phyloP scores from a whole-genome alignment of 2,113 vertebrate species.

The Procavia capensis region DNA sequence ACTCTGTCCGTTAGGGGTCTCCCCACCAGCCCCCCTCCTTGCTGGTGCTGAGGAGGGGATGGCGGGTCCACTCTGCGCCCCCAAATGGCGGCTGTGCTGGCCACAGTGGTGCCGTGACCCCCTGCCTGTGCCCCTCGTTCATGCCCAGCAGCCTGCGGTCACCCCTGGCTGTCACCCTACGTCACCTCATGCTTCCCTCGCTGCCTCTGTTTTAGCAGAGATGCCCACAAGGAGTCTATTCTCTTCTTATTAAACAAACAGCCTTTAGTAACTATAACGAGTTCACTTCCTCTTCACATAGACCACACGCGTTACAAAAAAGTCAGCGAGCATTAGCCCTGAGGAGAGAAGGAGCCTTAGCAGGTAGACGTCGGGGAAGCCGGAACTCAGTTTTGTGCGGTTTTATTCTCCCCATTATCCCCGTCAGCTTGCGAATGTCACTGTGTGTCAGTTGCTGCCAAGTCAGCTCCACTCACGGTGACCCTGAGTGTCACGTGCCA shows the following conservation, averaged over 20 bases:
- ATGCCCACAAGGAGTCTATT: neutral
- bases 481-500: too few relatives aligned
- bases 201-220: neutral
- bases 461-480: too few relatives aligned
- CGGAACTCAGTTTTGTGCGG: neutral
- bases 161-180: accelerated
- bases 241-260: constrained; percentile 18
- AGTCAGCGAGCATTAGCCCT: neutral
- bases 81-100: accelerated
- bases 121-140: too few relatives aligned
- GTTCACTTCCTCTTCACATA: neutral
- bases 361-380: neutral
- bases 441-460: too few relatives aligned
- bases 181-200: neutral
- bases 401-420: accelerated
- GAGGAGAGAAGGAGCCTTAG: neutral
- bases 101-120: too few relatives aligned
- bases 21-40: too few relatives aligned
- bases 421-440: accelerated
- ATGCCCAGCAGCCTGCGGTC: neutral
- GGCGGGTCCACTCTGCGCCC: neutral
- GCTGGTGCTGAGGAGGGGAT: neutral
- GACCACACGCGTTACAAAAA: neutral
- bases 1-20: neutral
- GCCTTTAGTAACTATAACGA: neutral